Percentiles rank a stretch among this genome's conserved stretches.
These are phyloP conservation scores for Nothoprocta pentlandii DNA, from an alignment of 2,113 vertebrate genomes.

Conservation along the genomic window DNA sequence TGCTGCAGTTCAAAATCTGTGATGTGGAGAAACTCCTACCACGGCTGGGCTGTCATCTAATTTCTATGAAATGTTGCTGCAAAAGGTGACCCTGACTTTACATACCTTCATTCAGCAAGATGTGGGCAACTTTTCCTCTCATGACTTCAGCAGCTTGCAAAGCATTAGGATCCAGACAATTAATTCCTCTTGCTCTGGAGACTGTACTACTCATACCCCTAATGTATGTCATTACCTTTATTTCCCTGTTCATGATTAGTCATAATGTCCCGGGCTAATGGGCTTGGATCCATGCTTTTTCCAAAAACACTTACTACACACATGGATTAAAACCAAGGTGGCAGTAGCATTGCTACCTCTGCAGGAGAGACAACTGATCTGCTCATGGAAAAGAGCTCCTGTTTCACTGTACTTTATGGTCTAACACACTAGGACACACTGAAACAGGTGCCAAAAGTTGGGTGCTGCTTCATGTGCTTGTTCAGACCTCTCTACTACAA, in stretches of 20 bases:
- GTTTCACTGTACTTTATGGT: not conserved
- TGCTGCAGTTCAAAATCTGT: constrained; percentile 58
- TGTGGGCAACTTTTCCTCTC: not conserved
- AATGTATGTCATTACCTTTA: rapidly evolving
- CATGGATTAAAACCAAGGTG: not conserved
- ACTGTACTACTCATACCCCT: not conserved
- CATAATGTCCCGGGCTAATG: not conserved
- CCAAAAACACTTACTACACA: not conserved
- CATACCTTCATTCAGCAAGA: not conserved
- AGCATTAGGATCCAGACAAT: not conserved
- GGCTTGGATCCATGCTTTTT: not conserved
- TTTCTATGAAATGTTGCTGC: constrained; percentile 25
- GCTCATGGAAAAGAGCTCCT: rapidly evolving
- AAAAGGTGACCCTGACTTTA: constrained; percentile 65
- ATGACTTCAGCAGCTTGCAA: not conserved
- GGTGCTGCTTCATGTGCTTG: rapidly evolving
- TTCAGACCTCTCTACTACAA: not conserved
- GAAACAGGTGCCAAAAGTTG: not conserved
- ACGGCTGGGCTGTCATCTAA: constrained; percentile 57
- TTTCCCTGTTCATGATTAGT: not conserved
- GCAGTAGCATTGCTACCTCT: not conserved
- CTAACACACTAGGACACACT: rapidly evolving
- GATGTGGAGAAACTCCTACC: constrained; percentile 68
- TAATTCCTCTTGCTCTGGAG: constrained; percentile 6
- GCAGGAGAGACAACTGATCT: not conserved